Conservation (phyloP, 2,888 invertebrate species). For the Carpatolechia fugitivella region DNA sequence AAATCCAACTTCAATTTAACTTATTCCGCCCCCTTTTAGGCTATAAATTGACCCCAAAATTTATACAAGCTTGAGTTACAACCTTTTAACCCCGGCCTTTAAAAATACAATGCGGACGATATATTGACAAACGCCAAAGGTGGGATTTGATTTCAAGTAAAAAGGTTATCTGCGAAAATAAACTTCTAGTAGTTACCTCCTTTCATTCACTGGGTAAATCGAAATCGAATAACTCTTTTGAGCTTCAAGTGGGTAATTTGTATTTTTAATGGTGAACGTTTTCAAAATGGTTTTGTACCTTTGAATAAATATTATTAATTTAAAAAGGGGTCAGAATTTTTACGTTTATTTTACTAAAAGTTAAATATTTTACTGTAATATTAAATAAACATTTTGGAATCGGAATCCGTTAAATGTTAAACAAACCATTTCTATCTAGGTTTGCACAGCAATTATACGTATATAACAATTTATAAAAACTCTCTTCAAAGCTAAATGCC, state of each 20-base stretch:
- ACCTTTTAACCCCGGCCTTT: slow-evolving; percentile 17
- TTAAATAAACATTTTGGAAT: no score
- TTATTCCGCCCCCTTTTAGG: neutral
- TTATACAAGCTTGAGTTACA: neutral
- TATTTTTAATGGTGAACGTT: no score
- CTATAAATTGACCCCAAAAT: neutral
- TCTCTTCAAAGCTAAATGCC: no score
- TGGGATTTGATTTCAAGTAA: slow-evolving; percentile 25
- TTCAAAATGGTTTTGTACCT: no score
- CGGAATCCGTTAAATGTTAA: no score
- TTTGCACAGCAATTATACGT: no score
- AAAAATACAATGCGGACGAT: slow-evolving; percentile 26
- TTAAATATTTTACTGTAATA: no score
- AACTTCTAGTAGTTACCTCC: slow-evolving; percentile 14
- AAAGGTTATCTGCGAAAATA: slow-evolving; percentile 20
- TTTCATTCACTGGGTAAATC: neutral
- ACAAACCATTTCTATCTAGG: no score
- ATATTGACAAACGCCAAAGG: slow-evolving; percentile 33
- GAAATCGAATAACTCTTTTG: neutral
- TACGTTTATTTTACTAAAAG: no score
- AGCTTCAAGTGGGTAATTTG: neutral
- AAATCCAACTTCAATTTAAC: slow-evolving; percentile 5
- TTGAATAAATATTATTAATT: no score
- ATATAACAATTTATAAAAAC: no score
- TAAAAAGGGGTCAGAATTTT: no score